Base-by-base conservation (phyloP, 2,888 invertebrate genomes). In the Apotomis capreana region DNA sequence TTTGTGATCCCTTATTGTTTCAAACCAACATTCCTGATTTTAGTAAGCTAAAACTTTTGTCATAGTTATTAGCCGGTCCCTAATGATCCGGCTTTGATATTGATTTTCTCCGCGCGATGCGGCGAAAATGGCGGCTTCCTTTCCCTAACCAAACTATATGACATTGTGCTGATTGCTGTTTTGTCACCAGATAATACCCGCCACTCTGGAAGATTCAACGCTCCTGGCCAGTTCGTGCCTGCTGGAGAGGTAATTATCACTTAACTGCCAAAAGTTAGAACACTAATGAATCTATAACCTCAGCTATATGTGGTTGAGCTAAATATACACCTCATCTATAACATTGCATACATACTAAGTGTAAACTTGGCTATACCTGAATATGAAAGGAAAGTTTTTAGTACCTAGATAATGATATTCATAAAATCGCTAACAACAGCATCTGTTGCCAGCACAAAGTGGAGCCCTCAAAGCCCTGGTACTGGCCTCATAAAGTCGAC, bases 401-500 rank as follows among this genome's bases (percentile, higher is more conserved):
- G 49, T 67, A n/a, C n/a, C n/a, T n/a, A 36, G 54, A 65, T 15
- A 12, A n/a, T 64, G 44, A 40, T 60, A 26, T 58, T 62, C 36
- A 58, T 54, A 36, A 37, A 61, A 61, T 60, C 63, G 60, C 68
- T 75, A 80, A 76, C 76, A 63, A 67, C 78, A 78, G 75, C 74
- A 78, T 88, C 78, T 90, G 81, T 90, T 87, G 85, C 80, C 89
- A 91, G 91, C 85, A 77, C 78, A 74, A 77, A 80, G 84, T 80
- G 79, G 87, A 82, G 82, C 83, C 78, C 78, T 80, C 77, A 77
- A 78, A 80, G 82, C 82, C 83, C 84, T 79, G 85, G 84, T 81
- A 81, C 87, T 86, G 87, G 87, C 89, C 79, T 77, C 77, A 72
- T 74, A 78, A 81, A 89, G 89, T 89, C 88, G 79, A 83, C 80